Conservation (phyloP, 2,113 vertebrate genomes). For the Embiotoca jacksoni region DNA sequence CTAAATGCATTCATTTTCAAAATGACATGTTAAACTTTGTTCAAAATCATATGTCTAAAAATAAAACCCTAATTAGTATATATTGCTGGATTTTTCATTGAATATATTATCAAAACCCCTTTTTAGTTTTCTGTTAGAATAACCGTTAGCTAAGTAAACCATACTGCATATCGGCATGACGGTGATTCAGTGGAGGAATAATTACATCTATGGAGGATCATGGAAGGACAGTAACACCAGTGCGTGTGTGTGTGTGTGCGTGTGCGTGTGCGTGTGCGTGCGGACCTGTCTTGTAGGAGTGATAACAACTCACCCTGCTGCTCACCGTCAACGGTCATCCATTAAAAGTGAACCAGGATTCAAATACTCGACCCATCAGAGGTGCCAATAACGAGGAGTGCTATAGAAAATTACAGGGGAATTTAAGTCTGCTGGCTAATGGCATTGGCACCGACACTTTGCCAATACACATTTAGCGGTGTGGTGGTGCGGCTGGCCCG, state of each 20-base stretch:
- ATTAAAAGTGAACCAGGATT: constrained; percentile 81
- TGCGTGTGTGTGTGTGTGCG: not conserved
- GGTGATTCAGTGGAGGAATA: not conserved
- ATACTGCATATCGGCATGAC: not conserved
- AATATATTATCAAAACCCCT: not conserved
- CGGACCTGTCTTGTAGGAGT: constrained; percentile 45
- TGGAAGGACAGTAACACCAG: constrained; percentile 14
- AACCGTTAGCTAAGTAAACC: too few relatives aligned
- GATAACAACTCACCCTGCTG: constrained; percentile 56
- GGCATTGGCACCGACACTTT: constrained; percentile 82
- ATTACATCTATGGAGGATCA: constrained; percentile 11
- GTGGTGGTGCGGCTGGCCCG: constrained; percentile 82
- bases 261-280: not conserved
- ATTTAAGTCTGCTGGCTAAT: constrained; percentile 81
- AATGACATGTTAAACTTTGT: not conserved
- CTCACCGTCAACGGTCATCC: constrained; percentile 65
- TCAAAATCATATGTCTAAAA: not conserved
- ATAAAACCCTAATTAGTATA: not conserved
- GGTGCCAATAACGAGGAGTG: constrained; percentile 80
- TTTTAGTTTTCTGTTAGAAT: too few relatives aligned
- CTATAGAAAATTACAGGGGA: constrained; percentile 78
- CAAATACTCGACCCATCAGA: constrained; percentile 80
- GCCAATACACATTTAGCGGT: constrained; percentile 79
- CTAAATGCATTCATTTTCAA: not conserved
- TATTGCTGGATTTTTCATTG: not conserved